Percentiles rank a stretch among this genome's conserved stretches.
Conservation (phyloP, 2,888 invertebrate genomes). For the Mesorhabditis spiculigera region DNA sequence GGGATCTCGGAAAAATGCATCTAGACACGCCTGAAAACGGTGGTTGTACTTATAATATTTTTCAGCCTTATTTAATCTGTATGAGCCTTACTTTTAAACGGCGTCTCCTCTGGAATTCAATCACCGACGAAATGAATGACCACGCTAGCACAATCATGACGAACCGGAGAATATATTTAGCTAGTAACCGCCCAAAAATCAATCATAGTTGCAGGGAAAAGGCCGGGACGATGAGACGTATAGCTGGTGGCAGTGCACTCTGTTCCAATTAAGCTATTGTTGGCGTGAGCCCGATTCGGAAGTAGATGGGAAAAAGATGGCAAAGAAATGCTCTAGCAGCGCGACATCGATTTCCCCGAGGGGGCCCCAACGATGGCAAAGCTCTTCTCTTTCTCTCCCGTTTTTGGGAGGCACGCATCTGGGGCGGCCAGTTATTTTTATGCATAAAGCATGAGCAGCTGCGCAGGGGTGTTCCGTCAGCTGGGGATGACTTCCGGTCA, state of each 20-base stretch:
- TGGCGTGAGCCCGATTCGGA: not conserved
- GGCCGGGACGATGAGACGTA: no score
- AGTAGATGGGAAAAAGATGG: not conserved
- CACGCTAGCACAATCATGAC: not conserved
- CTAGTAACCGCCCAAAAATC: no score
- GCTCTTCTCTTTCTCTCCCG: no score
- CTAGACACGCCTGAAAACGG: not conserved
- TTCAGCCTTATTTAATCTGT: not conserved
- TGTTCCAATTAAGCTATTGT: not conserved
- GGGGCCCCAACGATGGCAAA: not conserved
- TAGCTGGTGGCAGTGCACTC: no score
- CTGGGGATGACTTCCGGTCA: no score
- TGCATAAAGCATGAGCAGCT: no score
- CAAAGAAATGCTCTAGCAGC: not conserved
- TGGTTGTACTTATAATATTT: not conserved
- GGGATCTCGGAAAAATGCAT: not conserved
- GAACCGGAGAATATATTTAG: no score
- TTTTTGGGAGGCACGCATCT: no score
- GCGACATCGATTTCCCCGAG: conserved; percentile 1
- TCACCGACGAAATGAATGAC: conserved; percentile 3
- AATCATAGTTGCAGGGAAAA: no score
- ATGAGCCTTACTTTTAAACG: not conserved
- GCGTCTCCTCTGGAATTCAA: conserved; percentile 4
- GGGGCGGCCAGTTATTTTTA: no score
- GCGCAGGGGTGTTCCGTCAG: no score